These are phyloP conservation scores for Neodon shergylaensis DNA, from an alignment of 2,113 vertebrate genomes.

Conservation along the genomic window DNA sequence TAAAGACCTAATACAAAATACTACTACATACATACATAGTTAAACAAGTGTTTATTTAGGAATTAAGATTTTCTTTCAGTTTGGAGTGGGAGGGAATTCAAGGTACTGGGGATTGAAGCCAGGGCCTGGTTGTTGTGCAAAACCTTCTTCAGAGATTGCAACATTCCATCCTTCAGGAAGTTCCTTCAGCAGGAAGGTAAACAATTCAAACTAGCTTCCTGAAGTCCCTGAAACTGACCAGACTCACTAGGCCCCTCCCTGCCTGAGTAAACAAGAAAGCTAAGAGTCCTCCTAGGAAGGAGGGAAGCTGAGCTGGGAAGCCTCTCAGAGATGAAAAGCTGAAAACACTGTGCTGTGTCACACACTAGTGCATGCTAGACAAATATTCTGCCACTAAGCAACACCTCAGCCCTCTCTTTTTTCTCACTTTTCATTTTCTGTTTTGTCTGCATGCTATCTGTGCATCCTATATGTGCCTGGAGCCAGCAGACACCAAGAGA, in stretches of 20 bases:
- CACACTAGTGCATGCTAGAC: background rate
- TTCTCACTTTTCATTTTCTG: background rate
- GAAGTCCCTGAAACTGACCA: background rate
- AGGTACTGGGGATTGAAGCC: background rate
- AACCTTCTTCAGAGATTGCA: background rate
- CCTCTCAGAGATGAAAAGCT: background rate
- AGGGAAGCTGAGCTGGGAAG: background rate
- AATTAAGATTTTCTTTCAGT: background rate
- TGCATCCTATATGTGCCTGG: background rate
- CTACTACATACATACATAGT: background rate
- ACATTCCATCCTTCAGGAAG: background rate
- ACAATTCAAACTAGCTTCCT: background rate
- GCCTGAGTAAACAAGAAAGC: background rate
- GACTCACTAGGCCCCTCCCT: background rate
- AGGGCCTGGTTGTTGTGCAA: background rate
- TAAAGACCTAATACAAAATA: background rate
- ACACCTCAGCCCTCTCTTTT: background rate
- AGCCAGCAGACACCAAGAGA: background rate
- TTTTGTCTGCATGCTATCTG: background rate
- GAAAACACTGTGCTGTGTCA: background rate
- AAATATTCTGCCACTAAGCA: background rate
- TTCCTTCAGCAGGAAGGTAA: background rate
- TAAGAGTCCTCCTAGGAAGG: background rate
- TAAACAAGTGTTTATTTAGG: background rate
- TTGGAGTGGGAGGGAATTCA: background rate